phyloP scores from a whole-genome alignment of 2,113 vertebrate genomes.

The Coreoperca whiteheadi region DNA sequence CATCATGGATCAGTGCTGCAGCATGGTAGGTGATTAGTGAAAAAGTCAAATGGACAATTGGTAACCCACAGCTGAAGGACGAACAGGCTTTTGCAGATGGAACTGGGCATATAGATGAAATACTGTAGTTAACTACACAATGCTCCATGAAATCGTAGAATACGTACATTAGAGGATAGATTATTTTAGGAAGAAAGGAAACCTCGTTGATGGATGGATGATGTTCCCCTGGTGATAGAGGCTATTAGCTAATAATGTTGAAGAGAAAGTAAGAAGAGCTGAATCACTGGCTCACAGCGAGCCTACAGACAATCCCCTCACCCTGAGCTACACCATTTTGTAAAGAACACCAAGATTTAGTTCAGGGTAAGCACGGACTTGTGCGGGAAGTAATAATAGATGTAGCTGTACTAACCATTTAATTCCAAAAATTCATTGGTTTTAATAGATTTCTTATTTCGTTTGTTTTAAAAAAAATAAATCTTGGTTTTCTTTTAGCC shows the following conservation, averaged over 20 bases:
- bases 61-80: constrained; percentile 46
- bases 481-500: constrained; percentile 68
- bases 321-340: constrained; percentile 8
- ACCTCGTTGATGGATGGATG: not conserved
- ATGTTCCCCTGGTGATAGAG: constrained; percentile 8
- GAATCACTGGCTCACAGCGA: not conserved
- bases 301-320: constrained; percentile 24
- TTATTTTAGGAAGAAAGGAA: constrained; percentile 12
- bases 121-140: constrained; percentile 13
- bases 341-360: constrained; percentile 73
- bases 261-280: constrained; percentile 11
- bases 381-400: not conserved
- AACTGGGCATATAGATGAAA: constrained; percentile 50
- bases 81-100: constrained; percentile 67
- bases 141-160: constrained; percentile 5
- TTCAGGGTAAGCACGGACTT: not conserved
- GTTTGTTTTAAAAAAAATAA: constrained; percentile 21
- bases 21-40: constrained; percentile 41
- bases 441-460: not conserved
- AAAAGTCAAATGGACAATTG: constrained; percentile 45
- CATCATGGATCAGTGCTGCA: constrained; percentile 34
- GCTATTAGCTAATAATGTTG: constrained; percentile 13
- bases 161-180: constrained; percentile 1
- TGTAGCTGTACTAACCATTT: not conserved
- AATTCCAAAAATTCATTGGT: not conserved